Evolutionary conservation across 1,140 invertebrate genomes (phyloP), one percentile per base, ranked within the genome.

Genomic region (Chlorops oryzae): DNA sequence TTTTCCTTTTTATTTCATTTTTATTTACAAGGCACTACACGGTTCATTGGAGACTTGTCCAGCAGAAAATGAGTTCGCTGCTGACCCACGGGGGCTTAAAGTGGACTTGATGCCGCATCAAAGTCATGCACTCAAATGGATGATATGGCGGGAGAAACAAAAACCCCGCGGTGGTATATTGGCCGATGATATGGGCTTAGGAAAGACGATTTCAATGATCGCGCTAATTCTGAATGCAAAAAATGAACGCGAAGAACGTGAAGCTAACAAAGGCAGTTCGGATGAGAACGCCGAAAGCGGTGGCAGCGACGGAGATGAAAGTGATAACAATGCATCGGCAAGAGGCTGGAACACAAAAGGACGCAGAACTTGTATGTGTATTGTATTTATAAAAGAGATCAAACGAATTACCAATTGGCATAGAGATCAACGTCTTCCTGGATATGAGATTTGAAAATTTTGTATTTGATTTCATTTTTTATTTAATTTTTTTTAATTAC

Each of bases 101-200:
- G 77, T 88, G 1, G 18, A 70, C 18, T 73, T 98, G 3, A 89
- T 96, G 88, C 72, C 78, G 3, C 92, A 97, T 75, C 95, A 97
- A 70, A 78, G 82, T 57, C 82, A 88, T 59, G 93, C 90, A 2
- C 72, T 97, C 0, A 80, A 85, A 10, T 98, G 94, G 93, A 74
- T 97, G 46, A 52, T 80, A 1, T 97, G 92, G 91, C 74, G 94
- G 39, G 94, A 97, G 73, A 75, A 75, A 5, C 86, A 94, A 70
- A 78, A 79, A 54, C 92, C 92, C 1, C 63, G 80, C 34, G 92
- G 91, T 7, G 92, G 92, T 2, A 83, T 90, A 32, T 54, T 70
- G 39, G 92, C 92, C 44, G 93, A 96, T 77, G 93, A 96, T 67
- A 97, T 97, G 93, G 94, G 94, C 23, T 73, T 92, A 1, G 88